Evolutionary conservation across 1,140 invertebrate species (phyloP).

Genomic region (Lepidurus arcticus): DNA sequence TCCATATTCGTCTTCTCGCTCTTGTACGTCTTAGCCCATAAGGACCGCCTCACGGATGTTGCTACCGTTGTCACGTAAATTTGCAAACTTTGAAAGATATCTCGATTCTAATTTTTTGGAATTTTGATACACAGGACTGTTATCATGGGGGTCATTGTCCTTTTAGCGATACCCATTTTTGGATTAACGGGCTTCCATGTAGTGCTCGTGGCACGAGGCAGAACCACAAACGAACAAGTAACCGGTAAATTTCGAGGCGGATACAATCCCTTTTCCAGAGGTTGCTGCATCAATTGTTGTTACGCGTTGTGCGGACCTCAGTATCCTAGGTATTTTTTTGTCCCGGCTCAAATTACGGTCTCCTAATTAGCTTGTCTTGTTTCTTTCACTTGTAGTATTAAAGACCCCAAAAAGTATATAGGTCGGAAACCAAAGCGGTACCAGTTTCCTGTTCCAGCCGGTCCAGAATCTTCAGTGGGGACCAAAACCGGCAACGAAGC

Average conservation of each 20-base stretch:
- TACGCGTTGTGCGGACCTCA: slow-evolving; percentile 92
- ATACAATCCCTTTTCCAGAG: slow-evolving; percentile 92
- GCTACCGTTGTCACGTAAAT: slow-evolving; percentile 75
- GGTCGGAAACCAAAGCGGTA: slow-evolving; percentile 46
- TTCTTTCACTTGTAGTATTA: slow-evolving; percentile 39
- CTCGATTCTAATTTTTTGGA: slow-evolving; percentile 39
- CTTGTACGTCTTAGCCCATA: slow-evolving; percentile 81
- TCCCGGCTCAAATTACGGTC: background rate
- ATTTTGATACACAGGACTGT: slow-evolving; percentile 61
- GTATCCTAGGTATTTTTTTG: slow-evolving; percentile 77
- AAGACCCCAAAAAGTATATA: slow-evolving; percentile 42
- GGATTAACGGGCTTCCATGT: slow-evolving; percentile 97
- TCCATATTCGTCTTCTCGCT: slow-evolving; percentile 91
- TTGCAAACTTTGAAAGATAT: background rate
- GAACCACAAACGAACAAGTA: slow-evolving; percentile 99
- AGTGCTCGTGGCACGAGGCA: slow-evolving; percentile 89
- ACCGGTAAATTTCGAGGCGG: slow-evolving; percentile 97
- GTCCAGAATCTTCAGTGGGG: slow-evolving; percentile 55
- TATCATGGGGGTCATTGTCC: slow-evolving; percentile 81
- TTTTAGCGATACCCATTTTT: slow-evolving; percentile 93
- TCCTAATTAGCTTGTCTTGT: background rate
- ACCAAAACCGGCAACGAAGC: background rate
- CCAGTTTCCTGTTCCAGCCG: slow-evolving; percentile 62
- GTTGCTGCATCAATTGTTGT: slow-evolving; percentile 89
- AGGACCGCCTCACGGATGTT: slow-evolving; percentile 68